These are phyloP conservation scores for Acropternis orthonyx DNA, from an alignment of 2,797 vertebrate genomes.

Conservation along the genomic window DNA sequence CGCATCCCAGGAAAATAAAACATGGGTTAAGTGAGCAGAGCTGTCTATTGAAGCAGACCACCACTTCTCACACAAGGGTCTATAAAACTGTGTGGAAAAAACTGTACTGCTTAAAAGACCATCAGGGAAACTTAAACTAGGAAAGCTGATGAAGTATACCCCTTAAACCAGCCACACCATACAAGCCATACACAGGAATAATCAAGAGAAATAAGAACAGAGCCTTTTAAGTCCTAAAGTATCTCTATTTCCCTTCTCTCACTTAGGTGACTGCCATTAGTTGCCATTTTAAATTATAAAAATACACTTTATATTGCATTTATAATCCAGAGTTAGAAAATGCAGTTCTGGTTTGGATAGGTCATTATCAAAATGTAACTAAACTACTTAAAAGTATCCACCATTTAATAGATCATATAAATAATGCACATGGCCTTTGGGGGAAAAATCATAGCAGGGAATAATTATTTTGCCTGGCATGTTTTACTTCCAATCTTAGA, in stretches of 20 bases:
- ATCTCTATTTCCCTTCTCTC: not conserved
- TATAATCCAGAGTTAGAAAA: conserved; percentile 12
- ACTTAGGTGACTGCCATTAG: not conserved
- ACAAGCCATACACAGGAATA: not conserved
- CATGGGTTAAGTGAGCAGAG: not conserved
- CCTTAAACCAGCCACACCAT: not conserved
- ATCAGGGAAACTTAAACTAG: not conserved
- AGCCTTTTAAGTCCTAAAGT: not conserved
- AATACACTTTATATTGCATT: not conserved
- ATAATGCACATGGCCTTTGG: conserved; percentile 14
- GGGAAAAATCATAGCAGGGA: not conserved
- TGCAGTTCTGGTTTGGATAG: conserved; percentile 2
- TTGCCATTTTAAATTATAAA: not conserved
- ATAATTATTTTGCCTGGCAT: conserved; percentile 31
- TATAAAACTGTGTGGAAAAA: not conserved
- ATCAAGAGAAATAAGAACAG: not conserved
- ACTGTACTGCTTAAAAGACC: not conserved
- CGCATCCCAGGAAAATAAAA: not conserved
- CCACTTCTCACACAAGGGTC: not conserved
- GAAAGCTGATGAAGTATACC: not conserved
- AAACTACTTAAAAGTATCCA: not conserved
- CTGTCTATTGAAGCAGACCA: not conserved
- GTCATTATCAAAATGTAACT: conserved; percentile 11
- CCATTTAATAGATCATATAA: conserved; percentile 22
- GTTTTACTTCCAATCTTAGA: conserved; percentile 28